Evolutionary conservation across 2,888 invertebrate species (phyloP).

Genomic region (Pantelozetes paolii): DNA sequence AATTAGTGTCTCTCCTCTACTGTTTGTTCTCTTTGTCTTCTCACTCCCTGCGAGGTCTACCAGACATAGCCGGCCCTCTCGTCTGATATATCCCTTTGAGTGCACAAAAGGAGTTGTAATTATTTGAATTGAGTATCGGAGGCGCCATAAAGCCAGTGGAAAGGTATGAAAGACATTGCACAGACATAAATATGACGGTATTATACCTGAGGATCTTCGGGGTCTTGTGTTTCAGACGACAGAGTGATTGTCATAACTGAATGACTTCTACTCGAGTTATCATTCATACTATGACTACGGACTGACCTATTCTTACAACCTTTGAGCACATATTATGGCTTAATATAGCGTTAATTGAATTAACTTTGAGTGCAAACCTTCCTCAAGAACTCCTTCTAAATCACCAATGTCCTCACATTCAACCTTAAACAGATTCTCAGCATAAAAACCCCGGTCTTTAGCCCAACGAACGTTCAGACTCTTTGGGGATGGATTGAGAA

Average conservation of each 20-base stretch:
- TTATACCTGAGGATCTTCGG: conserved; percentile 50
- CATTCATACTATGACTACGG: conserved; percentile 87
- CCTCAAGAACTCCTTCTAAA: conserved; percentile 84
- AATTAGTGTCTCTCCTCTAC: conserved; percentile 78
- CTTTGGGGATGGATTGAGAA: conserved; percentile 78
- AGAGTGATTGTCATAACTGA: conserved; percentile 85
- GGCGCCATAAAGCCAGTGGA: conserved; percentile 9
- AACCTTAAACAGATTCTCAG: conserved; percentile 91
- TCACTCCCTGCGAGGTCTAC: conserved; percentile 96
- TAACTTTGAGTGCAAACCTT: conserved; percentile 61
- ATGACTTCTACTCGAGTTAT: conserved; percentile 86
- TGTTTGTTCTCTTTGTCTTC: conserved; percentile 85
- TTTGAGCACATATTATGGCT: conserved; percentile 51
- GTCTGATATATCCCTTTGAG: conserved; percentile 76
- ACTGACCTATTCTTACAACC: conserved; percentile 85
- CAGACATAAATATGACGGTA: background rate
- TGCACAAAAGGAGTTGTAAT: conserved; percentile 52
- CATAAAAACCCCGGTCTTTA: conserved; percentile 81
- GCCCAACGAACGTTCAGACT: conserved; percentile 88
- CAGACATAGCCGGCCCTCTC: conserved; percentile 90
- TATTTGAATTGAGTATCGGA: background rate
- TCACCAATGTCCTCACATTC: conserved; percentile 91
- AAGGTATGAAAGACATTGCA: background rate
- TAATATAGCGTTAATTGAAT: background rate
- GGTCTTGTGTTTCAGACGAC: conserved; percentile 63